Evolutionary conservation across 2,113 vertebrate species (phyloP).

Genomic region (Hypanus sabinus): DNA sequence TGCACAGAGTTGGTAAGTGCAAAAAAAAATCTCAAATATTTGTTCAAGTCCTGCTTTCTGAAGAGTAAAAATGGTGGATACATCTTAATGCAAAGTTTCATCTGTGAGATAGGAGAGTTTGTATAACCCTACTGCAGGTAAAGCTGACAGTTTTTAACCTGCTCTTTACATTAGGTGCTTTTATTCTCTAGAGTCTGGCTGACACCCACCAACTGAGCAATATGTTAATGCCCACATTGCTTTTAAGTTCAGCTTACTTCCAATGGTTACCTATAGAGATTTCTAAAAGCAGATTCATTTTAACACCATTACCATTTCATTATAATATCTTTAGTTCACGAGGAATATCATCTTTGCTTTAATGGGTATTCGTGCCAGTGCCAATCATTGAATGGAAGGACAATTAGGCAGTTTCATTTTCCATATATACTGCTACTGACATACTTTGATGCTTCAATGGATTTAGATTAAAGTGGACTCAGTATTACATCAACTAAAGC

Average conservation of each 20-base stretch:
- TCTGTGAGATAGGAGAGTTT: neutral
- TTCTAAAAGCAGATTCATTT: constrained; percentile 23
- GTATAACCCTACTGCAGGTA: neutral
- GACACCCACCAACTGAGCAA: neutral
- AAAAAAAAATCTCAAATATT: neutral
- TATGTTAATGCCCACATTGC: neutral
- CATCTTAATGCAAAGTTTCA: neutral
- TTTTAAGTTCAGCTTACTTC: constrained; percentile 13
- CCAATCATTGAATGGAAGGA: neutral
- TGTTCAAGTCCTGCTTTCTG: neutral
- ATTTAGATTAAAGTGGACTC: neutral
- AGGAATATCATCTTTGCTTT: neutral
- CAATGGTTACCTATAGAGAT: neutral
- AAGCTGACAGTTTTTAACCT: neutral
- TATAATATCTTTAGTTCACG: neutral
- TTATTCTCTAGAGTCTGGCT: neutral
- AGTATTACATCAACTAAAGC: neutral
- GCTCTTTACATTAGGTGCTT: neutral
- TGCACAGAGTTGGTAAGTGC: neutral
- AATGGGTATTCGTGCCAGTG: neutral
- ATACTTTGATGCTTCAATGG: neutral
- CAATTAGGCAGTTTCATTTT: neutral
- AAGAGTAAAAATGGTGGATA: neutral
- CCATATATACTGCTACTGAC: neutral
- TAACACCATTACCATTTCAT: constrained; percentile 35